These are phyloP conservation scores for Entomyzon cyanotis DNA, from an alignment of 2,113 vertebrate genomes.

Conservation along the genomic window DNA sequence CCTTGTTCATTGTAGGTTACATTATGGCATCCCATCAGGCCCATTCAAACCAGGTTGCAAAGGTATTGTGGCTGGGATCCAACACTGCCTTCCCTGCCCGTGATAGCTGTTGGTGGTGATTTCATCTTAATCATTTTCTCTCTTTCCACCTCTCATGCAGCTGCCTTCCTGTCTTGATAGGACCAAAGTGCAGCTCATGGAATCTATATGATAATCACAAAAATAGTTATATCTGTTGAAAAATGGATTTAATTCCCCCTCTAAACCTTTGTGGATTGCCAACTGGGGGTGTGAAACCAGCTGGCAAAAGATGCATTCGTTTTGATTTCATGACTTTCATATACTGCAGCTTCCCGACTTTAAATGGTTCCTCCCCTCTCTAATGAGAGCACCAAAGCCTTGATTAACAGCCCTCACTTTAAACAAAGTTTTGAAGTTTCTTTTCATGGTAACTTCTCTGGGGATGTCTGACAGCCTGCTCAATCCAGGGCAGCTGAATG, in stretches of 20 bases:
- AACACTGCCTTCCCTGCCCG: not conserved
- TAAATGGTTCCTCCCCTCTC: conserved; percentile 19
- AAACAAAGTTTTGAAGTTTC: conserved; percentile 25
- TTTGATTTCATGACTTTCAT: conserved; percentile 55
- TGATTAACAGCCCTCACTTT: conserved; percentile 36
- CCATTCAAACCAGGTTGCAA: conserved; percentile 42
- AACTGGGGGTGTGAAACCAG: conserved; percentile 71
- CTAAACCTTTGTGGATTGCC: conserved; percentile 64
- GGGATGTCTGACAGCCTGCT: conserved; percentile 2
- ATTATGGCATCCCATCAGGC: conserved; percentile 37
- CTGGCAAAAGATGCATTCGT: conserved; percentile 56
- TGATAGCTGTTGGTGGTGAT: conserved; percentile 35
- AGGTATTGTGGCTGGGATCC: conserved; percentile 40
- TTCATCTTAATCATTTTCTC: conserved; percentile 40
- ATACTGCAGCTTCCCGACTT: conserved; percentile 17
- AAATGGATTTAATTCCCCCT: conserved; percentile 64
- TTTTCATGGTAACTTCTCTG: not conserved
- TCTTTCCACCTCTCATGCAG: conserved; percentile 63
- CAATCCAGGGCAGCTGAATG: not conserved
- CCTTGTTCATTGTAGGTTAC: not conserved
- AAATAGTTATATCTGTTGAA: conserved; percentile 64
- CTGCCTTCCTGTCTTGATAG: conserved; percentile 57
- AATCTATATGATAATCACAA: conserved; percentile 66
- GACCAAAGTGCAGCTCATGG: conserved; percentile 56
- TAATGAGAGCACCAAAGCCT: conserved; percentile 36